Percentiles rank a stretch among this genome's conserved stretches.
phyloP scores from a whole-genome alignment of 2,113 vertebrate genomes.

The Malurus alboscapulatus region DNA sequence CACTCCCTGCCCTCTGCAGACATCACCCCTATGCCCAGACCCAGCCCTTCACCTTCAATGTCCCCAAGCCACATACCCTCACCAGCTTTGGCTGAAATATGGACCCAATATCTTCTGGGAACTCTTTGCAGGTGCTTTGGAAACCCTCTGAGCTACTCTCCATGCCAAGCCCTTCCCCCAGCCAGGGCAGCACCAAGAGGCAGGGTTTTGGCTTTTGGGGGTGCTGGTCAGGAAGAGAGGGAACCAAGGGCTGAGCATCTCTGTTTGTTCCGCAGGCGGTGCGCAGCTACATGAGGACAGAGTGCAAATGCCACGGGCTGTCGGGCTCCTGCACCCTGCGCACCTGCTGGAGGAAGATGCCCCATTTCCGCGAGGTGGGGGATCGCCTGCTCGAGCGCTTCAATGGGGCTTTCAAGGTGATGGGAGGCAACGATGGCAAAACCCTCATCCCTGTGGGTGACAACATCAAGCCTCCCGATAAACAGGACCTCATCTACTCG shows the following conservation, averaged over 20 bases:
- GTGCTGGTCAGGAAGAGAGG: neutral
- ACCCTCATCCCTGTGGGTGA: constrained; percentile 90
- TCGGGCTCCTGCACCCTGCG: constrained; percentile 93
- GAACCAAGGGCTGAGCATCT: fast-evolving
- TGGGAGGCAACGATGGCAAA: constrained; percentile 95
- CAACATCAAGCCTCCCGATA: constrained; percentile 91
- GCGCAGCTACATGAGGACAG: constrained; percentile 92
- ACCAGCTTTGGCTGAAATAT: neutral
- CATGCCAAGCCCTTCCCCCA: fast-evolving
- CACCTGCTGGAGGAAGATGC: constrained; percentile 98
- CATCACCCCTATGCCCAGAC: fast-evolving
- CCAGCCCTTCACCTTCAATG: neutral
- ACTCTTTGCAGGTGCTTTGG: neutral
- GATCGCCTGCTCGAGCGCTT: constrained; percentile 91
- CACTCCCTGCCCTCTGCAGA: neutral
- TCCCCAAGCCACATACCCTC: neutral
- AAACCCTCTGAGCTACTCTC: neutral
- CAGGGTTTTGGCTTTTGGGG: neutral
- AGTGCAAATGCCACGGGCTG: constrained; percentile 96
- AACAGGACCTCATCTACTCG: constrained; percentile 93
- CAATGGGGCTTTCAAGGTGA: constrained; percentile 94
- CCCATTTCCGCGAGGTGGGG: constrained; percentile 93
- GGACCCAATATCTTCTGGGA: neutral
- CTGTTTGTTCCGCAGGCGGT: constrained; percentile 80
- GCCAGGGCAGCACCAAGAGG: neutral